These are phyloP conservation scores for Argyresthia albistria DNA, from an alignment of 2,888 invertebrate species.

Conservation along the genomic window DNA sequence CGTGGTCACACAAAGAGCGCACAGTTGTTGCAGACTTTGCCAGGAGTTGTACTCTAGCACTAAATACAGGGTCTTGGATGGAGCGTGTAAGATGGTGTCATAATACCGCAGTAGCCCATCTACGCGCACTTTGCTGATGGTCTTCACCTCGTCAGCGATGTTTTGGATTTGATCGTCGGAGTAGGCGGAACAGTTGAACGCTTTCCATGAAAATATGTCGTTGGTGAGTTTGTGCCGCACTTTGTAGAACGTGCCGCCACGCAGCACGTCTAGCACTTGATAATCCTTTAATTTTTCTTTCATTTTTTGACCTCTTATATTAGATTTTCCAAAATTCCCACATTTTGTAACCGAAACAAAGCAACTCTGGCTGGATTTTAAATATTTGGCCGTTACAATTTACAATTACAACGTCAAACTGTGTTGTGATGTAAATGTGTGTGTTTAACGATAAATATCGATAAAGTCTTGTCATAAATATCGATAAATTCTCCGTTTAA, in stretches of 20 bases:
- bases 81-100: slow-evolving; percentile 58
- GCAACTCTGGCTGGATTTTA: slow-evolving; percentile 43
- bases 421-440: slow-evolving; percentile 26
- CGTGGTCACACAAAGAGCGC: slow-evolving; percentile 17
- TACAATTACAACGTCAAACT: slow-evolving; percentile 16
- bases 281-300: slow-evolving; percentile 57
- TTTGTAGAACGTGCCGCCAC: slow-evolving; percentile 64
- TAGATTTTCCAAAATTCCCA: slow-evolving; percentile 24
- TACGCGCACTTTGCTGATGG: slow-evolving; percentile 43
- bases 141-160: slow-evolving; percentile 54
- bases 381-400: slow-evolving; percentile 43
- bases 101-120: slow-evolving; percentile 50
- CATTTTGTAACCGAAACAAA: slow-evolving; percentile 62
- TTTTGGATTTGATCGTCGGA: slow-evolving; percentile 55
- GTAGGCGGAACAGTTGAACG: slow-evolving; percentile 54
- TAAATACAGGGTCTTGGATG: slow-evolving; percentile 60
- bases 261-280: slow-evolving; percentile 64
- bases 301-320: slow-evolving; percentile 28
- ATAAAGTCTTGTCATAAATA: neutral
- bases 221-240: slow-evolving; percentile 67
- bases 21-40: slow-evolving; percentile 46
- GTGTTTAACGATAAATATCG: neutral
- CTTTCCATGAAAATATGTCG: slow-evolving; percentile 65
- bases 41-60: slow-evolving; percentile 56
- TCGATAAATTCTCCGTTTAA: too few species aligned